phyloP scores from a whole-genome alignment of 2,888 invertebrate genomes.

The Melanostoma scalare region DNA sequence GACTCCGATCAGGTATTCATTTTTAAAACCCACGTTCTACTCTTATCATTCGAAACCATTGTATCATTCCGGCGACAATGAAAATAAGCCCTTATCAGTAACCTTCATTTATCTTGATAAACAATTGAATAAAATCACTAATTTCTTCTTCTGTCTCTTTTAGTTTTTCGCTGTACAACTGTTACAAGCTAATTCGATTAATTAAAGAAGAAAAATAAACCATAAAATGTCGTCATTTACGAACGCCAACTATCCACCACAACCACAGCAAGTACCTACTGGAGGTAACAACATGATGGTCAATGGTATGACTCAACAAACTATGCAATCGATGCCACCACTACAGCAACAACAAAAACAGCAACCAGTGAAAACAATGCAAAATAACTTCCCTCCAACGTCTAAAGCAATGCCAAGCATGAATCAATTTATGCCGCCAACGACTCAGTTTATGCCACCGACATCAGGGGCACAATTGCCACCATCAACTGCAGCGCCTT shows the following conservation, averaged over 20 bases:
- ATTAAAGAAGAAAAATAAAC: constrained; percentile 13
- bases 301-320: constrained; percentile 76
- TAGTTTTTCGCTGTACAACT: constrained; percentile 53
- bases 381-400: constrained; percentile 74
- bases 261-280: constrained; percentile 54
- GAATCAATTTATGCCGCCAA: constrained; percentile 76
- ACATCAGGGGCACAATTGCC: constrained; percentile 29
- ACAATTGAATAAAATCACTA: constrained; percentile 29
- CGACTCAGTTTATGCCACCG: constrained; percentile 39
- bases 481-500: constrained; percentile 48
- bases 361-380: constrained; percentile 74
- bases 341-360: constrained; percentile 64
- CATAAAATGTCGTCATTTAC: constrained; percentile 75
- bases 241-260: constrained; percentile 74
- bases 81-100: not conserved
- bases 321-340: constrained; percentile 51
- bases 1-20: constrained; percentile 13
- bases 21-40: not conserved
- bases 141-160: constrained; percentile 17
- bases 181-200: constrained; percentile 56
- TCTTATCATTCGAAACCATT: constrained; percentile 10
- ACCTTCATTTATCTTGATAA: constrained; percentile 19
- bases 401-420: constrained; percentile 66
- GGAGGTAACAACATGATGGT: constrained; percentile 74
- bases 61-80: too few species aligned